phyloP scores from a whole-genome alignment of 2,113 vertebrate genomes.

The Clarias macrocephalus region DNA sequence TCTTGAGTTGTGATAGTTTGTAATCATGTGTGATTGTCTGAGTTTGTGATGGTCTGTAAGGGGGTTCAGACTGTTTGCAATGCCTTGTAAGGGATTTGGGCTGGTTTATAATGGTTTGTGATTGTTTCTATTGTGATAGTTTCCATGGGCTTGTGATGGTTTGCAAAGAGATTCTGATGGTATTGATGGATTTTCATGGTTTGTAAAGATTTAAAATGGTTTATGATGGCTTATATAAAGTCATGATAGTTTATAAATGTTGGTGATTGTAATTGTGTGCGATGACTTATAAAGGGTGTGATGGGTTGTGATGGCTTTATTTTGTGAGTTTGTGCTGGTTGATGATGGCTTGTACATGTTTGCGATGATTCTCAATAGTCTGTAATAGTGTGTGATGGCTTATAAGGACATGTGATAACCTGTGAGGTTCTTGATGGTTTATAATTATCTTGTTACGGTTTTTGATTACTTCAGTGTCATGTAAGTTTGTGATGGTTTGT shows the following conservation, averaged over 20 bases:
- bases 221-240: not conserved
- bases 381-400: not conserved
- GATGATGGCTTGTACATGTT: not conserved
- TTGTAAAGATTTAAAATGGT: not conserved
- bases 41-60: not conserved
- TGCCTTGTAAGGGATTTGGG: not conserved
- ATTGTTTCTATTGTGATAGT: not conserved
- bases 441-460: not conserved
- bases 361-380: not conserved
- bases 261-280: not conserved
- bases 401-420: not conserved
- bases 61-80: not conserved
- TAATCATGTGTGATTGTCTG: not conserved
- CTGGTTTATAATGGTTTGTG: not conserved
- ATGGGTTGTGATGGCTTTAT: too few species aligned
- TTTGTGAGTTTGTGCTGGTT: too few species aligned
- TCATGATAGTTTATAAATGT: not conserved
- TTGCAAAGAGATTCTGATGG: too few species aligned
- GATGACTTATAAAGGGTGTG: too few species aligned
- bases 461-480: not conserved
- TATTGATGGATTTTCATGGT: not conserved
- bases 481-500: not conserved
- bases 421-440: not conserved
- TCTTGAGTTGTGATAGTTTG: not conserved
- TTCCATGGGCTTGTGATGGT: not conserved